Evolutionary conservation across 2,113 vertebrate genomes (phyloP).

Genomic region (Herpetotheres cachinnans): DNA sequence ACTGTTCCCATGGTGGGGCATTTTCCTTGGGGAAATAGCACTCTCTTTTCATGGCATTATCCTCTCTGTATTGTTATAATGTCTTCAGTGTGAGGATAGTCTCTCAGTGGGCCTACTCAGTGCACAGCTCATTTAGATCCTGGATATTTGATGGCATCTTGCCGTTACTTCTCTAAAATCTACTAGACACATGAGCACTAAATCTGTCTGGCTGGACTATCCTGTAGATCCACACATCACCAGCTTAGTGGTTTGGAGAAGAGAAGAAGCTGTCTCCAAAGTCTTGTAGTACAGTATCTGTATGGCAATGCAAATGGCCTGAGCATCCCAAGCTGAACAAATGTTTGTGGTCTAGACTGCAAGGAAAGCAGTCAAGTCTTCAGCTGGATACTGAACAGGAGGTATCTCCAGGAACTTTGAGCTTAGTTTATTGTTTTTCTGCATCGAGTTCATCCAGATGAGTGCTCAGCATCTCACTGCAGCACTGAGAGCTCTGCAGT

Average conservation of each 20-base stretch:
- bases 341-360: neutral
- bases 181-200: neutral
- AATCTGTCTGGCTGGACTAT: neutral
- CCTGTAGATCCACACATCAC: neutral
- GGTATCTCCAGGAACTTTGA: neutral
- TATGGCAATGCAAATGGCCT: neutral
- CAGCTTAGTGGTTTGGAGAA: neutral
- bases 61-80: neutral
- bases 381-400: neutral
- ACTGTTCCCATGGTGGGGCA: neutral
- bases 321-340: neutral
- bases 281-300: neutral
- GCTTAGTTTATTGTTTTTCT: neutral
- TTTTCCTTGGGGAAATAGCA: neutral
- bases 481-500: neutral
- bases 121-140: neutral
- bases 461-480: neutral
- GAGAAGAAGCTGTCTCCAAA: neutral
- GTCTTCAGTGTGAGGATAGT: neutral
- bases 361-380: neutral
- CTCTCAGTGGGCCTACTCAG: neutral
- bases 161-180: neutral
- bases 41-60: neutral
- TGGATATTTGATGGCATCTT: neutral
- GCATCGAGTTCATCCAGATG: neutral